These are phyloP conservation scores for Euschistus heros DNA, from an alignment of 1,140 invertebrate genomes.

Conservation along the genomic window DNA sequence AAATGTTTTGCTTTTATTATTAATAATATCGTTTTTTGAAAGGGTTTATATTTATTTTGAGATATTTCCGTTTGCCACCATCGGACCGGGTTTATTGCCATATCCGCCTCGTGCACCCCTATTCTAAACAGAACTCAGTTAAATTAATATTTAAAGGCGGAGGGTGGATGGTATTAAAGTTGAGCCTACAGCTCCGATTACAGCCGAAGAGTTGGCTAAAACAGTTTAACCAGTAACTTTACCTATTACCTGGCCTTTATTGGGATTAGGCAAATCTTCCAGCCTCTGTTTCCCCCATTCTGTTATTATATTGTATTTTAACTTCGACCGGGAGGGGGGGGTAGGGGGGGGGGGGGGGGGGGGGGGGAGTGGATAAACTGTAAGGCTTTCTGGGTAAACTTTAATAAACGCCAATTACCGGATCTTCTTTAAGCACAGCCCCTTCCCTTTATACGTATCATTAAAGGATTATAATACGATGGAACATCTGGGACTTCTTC, in stretches of 20 bases:
- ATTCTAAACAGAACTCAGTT: no score
- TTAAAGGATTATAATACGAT: not conserved
- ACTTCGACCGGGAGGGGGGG: not conserved
- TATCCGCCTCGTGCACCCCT: no score
- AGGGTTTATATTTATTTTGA: no score
- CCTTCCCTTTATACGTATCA: not conserved
- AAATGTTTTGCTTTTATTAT: no score
- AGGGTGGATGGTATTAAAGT: no score
- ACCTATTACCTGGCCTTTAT: slow-evolving; percentile 5
- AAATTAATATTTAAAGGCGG: no score
- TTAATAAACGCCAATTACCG: slow-evolving; percentile 3
- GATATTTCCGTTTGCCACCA: no score
- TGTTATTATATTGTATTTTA: slow-evolving; percentile 8
- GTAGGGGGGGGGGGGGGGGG: not conserved
- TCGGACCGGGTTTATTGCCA: no score
- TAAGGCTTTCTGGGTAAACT: not conserved
- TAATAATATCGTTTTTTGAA: no score
- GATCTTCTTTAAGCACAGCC: slow-evolving; percentile 3
- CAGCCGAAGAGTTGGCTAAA: not conserved
- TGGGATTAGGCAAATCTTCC: slow-evolving; percentile 1
- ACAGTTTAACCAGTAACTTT: slow-evolving; percentile 7
- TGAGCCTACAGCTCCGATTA: not conserved
- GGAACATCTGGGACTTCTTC: not conserved
- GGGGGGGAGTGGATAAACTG: not conserved
- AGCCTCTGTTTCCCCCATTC: not conserved